Conservation (phyloP, 1,140 invertebrate genomes). For the Macrotrachela quadricornifera region DNA sequence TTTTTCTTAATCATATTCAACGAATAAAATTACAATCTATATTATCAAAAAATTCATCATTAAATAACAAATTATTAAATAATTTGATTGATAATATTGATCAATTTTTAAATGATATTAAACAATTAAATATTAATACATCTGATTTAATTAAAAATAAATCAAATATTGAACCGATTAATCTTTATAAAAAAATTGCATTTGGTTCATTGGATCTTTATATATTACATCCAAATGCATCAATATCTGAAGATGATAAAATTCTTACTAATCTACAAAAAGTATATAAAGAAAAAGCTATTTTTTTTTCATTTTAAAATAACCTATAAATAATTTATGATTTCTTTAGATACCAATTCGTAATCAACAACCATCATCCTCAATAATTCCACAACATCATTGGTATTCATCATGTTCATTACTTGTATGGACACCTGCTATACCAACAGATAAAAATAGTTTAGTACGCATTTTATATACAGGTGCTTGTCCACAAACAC, state of each 20-base stretch:
- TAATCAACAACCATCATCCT: slow-evolving; percentile 63
- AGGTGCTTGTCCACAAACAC: not conserved
- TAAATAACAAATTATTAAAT: not conserved
- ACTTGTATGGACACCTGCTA: slow-evolving; percentile 77
- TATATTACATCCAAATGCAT: slow-evolving; percentile 60
- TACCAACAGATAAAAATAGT: slow-evolving; percentile 21
- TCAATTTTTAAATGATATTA: not conserved
- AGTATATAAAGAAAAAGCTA: no score
- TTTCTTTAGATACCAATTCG: not conserved
- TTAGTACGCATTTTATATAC: not conserved
- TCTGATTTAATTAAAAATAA: not conserved
- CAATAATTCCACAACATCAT: slow-evolving; percentile 72
- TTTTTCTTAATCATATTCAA: not conserved
- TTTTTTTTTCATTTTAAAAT: no score
- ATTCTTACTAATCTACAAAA: no score
- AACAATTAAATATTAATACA: not conserved
- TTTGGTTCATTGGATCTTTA: slow-evolving; percentile 93
- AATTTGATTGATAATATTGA: not conserved
- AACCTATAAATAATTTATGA: no score
- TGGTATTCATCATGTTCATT: slow-evolving; percentile 74
- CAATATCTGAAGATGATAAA: not conserved
- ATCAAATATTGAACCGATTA: slow-evolving; percentile 51
- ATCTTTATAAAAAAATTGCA: slow-evolving; percentile 82
- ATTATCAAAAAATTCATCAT: not conserved
- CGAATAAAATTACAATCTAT: not conserved